These are phyloP conservation scores for Eurystomus gularis DNA, from an alignment of 2,113 vertebrate species.

Conservation along the genomic window DNA sequence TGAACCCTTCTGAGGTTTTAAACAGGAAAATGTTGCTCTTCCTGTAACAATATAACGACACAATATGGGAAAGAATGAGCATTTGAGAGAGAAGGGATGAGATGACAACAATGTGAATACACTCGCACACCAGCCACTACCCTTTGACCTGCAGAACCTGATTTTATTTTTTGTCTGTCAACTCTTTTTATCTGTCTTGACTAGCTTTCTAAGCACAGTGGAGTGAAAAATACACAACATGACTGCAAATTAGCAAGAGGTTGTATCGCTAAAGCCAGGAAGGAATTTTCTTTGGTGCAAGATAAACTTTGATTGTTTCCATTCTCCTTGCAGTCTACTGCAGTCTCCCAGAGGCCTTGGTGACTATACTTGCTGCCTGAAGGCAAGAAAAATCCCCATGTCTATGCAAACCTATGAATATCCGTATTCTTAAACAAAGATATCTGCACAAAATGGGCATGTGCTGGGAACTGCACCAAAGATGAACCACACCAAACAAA, in stretches of 20 bases:
- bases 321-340: background rate
- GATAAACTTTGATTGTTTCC: background rate
- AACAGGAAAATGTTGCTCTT: background rate
- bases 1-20: background rate
- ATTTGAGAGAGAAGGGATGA: background rate
- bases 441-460: background rate
- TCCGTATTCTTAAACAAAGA: background rate
- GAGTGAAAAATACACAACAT: background rate
- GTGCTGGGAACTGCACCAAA: background rate
- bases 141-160: background rate
- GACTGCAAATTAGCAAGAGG: background rate
- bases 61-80: background rate
- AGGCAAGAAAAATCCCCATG: background rate
- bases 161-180: background rate
- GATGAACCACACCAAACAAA: background rate
- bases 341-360: background rate
- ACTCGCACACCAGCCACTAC: background rate
- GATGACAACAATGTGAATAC: background rate
- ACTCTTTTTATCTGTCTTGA: background rate
- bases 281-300: background rate
- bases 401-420: too few species aligned
- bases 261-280: background rate
- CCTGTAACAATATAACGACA: background rate
- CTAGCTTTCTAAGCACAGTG: background rate
- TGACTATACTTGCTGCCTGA: background rate